A percentile compares a stretch with the other conserved stretches of the same genome.
Evolutionary conservation across 2,888 invertebrate genomes (phyloP).

Genomic region (Brenthis hecate): DNA sequence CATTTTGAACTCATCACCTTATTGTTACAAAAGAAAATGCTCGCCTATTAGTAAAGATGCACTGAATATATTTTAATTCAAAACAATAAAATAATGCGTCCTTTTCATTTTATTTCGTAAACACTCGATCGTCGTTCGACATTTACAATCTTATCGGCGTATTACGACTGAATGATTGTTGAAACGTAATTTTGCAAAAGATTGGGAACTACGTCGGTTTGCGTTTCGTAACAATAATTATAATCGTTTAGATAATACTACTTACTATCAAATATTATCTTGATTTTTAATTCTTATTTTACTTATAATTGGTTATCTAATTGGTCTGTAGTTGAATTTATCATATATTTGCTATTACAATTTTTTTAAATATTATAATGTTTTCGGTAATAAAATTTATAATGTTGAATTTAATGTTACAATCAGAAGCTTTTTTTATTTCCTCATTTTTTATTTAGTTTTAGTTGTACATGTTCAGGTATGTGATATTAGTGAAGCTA

Average conservation of each 20-base stretch:
- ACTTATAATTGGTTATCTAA: constrained; percentile 27
- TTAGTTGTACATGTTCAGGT: constrained; percentile 2
- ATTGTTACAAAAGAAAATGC: too few relatives aligned
- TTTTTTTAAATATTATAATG: constrained; percentile 6
- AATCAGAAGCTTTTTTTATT: constrained; percentile 10
- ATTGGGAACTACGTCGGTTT: constrained; percentile 22
- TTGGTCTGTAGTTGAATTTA: constrained; percentile 20
- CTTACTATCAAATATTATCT: constrained; percentile 20
- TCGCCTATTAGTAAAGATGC: not conserved
- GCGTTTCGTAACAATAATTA: constrained; percentile 19
- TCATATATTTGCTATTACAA: constrained; percentile 17
- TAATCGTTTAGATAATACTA: constrained; percentile 26
- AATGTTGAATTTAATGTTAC: constrained; percentile 11
- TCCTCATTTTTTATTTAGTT: constrained; percentile 16
- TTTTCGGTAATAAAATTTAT: constrained; percentile 12
- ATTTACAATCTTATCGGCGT: constrained; percentile 65
- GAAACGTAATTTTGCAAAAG: constrained; percentile 42
- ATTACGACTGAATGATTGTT: constrained; percentile 38
- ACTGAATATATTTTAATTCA: constrained; percentile 8
- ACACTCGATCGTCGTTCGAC: constrained; percentile 54
- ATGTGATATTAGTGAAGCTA: constrained; percentile 3
- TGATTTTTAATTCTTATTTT: constrained; percentile 31
- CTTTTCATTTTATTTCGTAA: constrained; percentile 38
- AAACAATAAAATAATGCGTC: constrained; percentile 25
- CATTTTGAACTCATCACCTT: too few relatives aligned